These are phyloP conservation scores for Rhagologus leucostigma DNA, from an alignment of 2,113 vertebrate species.

Conservation along the genomic window DNA sequence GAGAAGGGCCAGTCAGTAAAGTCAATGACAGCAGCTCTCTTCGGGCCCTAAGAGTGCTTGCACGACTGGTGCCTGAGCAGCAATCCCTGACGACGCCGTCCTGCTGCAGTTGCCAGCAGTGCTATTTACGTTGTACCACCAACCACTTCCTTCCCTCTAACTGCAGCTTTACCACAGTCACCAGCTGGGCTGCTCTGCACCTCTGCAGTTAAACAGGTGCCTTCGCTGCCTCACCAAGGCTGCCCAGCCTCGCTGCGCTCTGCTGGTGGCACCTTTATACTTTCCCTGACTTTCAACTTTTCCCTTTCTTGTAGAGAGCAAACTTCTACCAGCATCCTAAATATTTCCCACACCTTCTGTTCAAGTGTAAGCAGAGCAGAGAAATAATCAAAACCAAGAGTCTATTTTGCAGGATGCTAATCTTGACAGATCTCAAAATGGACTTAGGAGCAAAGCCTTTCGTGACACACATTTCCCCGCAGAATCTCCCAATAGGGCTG, in stretches of 20 bases:
- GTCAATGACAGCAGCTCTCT: not conserved
- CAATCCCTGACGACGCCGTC: not conserved
- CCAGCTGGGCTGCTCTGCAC: not conserved
- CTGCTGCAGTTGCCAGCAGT: not conserved
- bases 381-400: not conserved
- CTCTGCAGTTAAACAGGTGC: not conserved
- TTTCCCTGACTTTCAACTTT: not conserved
- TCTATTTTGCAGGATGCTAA: not conserved
- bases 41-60: not conserved
- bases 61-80: not conserved
- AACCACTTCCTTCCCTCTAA: conserved; percentile 17
- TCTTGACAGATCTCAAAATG: not conserved
- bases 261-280: accelerated
- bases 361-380: not conserved
- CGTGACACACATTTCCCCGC: not conserved
- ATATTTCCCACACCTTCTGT: not conserved
- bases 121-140: not conserved
- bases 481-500: not conserved
- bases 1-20: not conserved
- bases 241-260: not conserved
- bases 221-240: not conserved
- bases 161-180: not conserved
- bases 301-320: not conserved
- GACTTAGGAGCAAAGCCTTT: not conserved
- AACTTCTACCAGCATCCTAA: not conserved